A percentile compares a stretch with the other conserved stretches of the same genome.
phyloP scores from a whole-genome alignment of 2,113 vertebrate genomes.

The Hipposideros armiger region DNA sequence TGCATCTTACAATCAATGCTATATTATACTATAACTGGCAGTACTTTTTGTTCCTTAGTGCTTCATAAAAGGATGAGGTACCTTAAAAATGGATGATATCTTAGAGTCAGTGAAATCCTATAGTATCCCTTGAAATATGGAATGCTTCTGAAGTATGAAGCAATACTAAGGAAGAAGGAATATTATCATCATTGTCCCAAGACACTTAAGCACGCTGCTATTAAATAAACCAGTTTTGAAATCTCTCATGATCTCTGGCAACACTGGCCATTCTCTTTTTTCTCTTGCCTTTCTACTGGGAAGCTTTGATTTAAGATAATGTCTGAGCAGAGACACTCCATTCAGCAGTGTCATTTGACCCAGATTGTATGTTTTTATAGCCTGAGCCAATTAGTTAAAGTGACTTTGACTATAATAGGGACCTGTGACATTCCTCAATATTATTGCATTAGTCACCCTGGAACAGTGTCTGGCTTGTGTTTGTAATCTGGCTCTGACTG shows the following conservation, averaged over 20 bases:
- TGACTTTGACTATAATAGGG: constrained; percentile 77
- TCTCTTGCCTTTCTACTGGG: constrained; percentile 42
- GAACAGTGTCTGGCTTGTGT: constrained; percentile 55
- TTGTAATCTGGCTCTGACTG: constrained; percentile 40
- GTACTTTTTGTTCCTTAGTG: not conserved
- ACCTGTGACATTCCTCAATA: constrained; percentile 69
- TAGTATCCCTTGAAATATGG: not conserved
- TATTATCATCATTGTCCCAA: not conserved
- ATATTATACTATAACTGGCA: not conserved
- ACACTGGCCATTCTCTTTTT: constrained; percentile 6
- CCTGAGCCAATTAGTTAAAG: constrained; percentile 77
- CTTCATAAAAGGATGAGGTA: not conserved
- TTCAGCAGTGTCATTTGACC: constrained; percentile 49
- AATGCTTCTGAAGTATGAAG: not conserved
- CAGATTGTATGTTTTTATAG: constrained; percentile 77
- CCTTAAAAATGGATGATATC: constrained; percentile 17
- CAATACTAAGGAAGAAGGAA: not conserved
- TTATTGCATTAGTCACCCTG: constrained; percentile 36
- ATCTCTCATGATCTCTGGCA: not conserved
- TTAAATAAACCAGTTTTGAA: constrained; percentile 18
- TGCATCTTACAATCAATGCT: not conserved
- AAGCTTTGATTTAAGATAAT: constrained; percentile 79
- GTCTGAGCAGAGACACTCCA: constrained; percentile 60
- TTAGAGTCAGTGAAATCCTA: not conserved
- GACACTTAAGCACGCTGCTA: not conserved